Evolutionary conservation across 2,888 invertebrate species (phyloP), one percentile per base, ranked within the genome.

Genomic region (Agrotis ipsilon): DNA sequence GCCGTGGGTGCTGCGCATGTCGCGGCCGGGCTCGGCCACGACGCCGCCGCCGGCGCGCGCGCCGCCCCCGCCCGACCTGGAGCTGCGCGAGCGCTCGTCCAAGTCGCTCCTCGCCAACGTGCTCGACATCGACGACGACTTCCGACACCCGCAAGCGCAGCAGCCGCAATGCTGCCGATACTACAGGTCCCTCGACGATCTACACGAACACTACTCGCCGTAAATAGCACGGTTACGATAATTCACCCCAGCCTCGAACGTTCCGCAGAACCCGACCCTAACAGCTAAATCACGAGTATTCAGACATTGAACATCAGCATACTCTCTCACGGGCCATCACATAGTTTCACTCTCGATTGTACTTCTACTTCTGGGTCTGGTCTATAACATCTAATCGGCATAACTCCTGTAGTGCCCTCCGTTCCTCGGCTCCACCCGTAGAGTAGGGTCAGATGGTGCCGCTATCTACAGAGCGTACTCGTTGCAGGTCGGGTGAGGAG

Each of bases 101-200:
- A 99, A 99, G 96, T 99, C 99, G 92, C 97, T 99, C 89, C 97
- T 99, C 92, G 99, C 99, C 89, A 99, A 99, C 96, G 99, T 99
- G 90, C 97, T 99, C 91, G 99, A 99, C 96, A 98, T 99, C 96
- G 99, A 99, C 94, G 99, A 99, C 96, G 99, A 99, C 97, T 98
- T 98, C 96, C 97, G 98, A 89, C 98, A 98, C 95, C 97, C 97
- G 92, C 98, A 98, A 91, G 96, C 97, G 93, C 97, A 97, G 94
- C 97, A 97, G 94, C 97, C 97, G 86, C 96, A 97, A 87, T 97
- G 97, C 96, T 98, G 97, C 96, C 97, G 97, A 94, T 97, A 97
- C 96, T 98, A 97, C 96, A 97, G 98, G 98, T 98, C 96, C 96
- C 96, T 96, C 96, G 96, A 96, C 95, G 96, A 96, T 96, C 96